phyloP scores from a whole-genome alignment of 2,888 invertebrate genomes.

The Standfussiana lucernea region DNA sequence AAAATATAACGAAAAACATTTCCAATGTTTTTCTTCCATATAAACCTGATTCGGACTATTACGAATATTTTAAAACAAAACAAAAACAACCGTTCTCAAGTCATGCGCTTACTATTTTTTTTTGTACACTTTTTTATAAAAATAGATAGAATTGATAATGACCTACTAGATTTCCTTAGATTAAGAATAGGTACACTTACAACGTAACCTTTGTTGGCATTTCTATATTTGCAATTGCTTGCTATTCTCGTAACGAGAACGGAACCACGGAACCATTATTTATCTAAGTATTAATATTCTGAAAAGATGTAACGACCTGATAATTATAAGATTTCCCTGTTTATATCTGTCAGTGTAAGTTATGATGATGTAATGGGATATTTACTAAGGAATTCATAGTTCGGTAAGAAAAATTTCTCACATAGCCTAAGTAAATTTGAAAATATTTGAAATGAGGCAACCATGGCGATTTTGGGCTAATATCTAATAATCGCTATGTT shows the following conservation, averaged over 20 bases:
- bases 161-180: not conserved
- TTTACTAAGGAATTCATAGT: not conserved
- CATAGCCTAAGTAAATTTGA: not conserved
- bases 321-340: not conserved
- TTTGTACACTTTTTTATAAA: no score
- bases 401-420: conserved; percentile 2
- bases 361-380: not conserved
- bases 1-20: no score
- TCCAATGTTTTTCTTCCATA: not conserved
- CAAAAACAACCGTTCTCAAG: not conserved
- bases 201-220: not conserved
- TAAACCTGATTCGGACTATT: not conserved
- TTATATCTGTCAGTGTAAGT: not conserved
- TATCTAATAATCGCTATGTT: not conserved
- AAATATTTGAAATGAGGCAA: not conserved
- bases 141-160: not conserved
- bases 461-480: not conserved
- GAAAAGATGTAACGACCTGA: not conserved
- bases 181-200: not conserved
- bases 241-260: not conserved
- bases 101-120: not conserved
- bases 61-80: not conserved
- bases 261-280: not conserved
- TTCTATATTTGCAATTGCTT: not conserved
- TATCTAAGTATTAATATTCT: not conserved